phyloP scores from a whole-genome alignment of 1,140 invertebrate genomes.

The Brachionus paranguensis region DNA sequence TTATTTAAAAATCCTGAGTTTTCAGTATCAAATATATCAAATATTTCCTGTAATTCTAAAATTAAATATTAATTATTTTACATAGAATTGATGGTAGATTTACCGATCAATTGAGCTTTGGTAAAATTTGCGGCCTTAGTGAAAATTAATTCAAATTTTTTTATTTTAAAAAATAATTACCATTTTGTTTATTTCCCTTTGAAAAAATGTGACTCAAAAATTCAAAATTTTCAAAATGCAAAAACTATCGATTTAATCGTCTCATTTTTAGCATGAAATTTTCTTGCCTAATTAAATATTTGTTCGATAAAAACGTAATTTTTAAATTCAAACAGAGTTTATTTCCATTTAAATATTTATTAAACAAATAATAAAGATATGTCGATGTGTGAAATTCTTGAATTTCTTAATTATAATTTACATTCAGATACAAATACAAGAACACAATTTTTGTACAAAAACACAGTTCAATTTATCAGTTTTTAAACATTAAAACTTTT shows the following conservation, averaged over 20 bases:
- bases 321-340: background rate
- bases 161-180: background rate
- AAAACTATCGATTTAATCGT: background rate
- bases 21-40: conserved; percentile 18
- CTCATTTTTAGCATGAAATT: background rate
- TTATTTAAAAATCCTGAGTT: conserved; percentile 23
- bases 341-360: background rate
- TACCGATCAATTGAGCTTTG: background rate
- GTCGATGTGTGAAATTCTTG: too few species aligned
- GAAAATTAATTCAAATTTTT: background rate
- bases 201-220: background rate
- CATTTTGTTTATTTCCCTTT: background rate
- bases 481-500: too few species aligned
- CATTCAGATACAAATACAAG: too few species aligned
- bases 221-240: background rate
- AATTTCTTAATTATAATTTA: too few species aligned
- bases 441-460: too few species aligned
- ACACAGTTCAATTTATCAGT: too few species aligned
- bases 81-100: too few species aligned
- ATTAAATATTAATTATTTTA: too few species aligned
- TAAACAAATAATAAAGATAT: too few species aligned
- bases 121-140: background rate
- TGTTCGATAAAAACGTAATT: background rate
- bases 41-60: conserved; percentile 14
- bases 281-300: background rate